These are phyloP conservation scores for Caenorhabditis sinica DNA, from an alignment of 2,888 invertebrate species.

Conservation along the genomic window DNA sequence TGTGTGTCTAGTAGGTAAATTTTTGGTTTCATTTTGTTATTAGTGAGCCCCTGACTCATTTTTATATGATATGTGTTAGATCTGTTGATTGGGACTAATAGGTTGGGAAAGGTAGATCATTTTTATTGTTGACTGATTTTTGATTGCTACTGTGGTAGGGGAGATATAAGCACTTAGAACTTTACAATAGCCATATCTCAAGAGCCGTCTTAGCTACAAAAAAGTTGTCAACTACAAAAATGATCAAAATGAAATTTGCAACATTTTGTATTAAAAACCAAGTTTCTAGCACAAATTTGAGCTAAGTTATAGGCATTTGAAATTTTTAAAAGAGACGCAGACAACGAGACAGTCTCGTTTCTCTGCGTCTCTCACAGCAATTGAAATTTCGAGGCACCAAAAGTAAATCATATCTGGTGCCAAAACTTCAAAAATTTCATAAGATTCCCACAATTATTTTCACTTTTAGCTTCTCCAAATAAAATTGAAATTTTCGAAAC, in stretches of 20 bases:
- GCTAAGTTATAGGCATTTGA: no score
- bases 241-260: neutral
- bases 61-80: constrained; percentile 1
- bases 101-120: no score
- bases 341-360: constrained; percentile 3
- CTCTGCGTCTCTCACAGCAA: neutral
- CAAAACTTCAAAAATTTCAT: no score
- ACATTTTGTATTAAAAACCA: no score
- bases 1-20: neutral
- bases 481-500: no score
- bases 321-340: constrained; percentile 14
- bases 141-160: neutral
- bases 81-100: constrained; percentile 18
- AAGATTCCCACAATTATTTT: no score
- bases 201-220: neutral
- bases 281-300: no score
- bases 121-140: neutral
- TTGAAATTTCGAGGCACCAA: no score
- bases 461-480: no score
- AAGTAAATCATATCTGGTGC: no score
- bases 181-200: neutral
- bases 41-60: neutral
- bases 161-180: neutral
- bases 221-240: no score
- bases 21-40: constrained; percentile 5